phyloP scores from a whole-genome alignment of 1,140 invertebrate genomes.

The Ericerus pela region DNA sequence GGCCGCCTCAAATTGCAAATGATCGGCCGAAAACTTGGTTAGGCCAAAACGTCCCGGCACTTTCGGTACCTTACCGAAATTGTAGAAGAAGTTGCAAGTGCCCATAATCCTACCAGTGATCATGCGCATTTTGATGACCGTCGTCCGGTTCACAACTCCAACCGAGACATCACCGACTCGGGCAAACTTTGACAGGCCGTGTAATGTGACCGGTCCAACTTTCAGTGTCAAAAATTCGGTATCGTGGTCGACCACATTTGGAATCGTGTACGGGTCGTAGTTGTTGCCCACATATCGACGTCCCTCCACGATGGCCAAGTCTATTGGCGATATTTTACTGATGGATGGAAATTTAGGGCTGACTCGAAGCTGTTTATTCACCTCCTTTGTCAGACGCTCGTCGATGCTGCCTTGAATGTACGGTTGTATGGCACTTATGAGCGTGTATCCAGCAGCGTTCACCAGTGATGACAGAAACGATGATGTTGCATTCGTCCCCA shows the following conservation, averaged over 20 bases:
- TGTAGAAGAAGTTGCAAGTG: constrained; percentile 45
- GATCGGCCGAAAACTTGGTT: constrained; percentile 54
- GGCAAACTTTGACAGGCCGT: constrained; percentile 60
- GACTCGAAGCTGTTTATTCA: constrained; percentile 20
- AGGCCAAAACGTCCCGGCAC: constrained; percentile 16
- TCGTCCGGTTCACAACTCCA: constrained; percentile 47
- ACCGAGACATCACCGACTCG: constrained; percentile 60
- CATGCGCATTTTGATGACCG: constrained; percentile 48
- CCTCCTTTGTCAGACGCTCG: constrained; percentile 19
- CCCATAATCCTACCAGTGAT: constrained; percentile 62
- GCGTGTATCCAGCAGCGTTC: background rate
- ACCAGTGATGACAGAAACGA: background rate
- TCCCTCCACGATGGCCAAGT: constrained; percentile 56
- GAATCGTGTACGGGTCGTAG: constrained; percentile 50
- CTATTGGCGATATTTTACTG: constrained; percentile 61
- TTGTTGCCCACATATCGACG: constrained; percentile 47
- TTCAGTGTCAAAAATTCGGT: constrained; percentile 17
- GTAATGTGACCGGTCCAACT: constrained; percentile 1
- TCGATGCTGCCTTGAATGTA: constrained; percentile 49
- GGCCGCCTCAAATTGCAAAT: constrained; percentile 37
- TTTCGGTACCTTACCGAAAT: constrained; percentile 29
- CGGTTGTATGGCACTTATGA: constrained; percentile 38
- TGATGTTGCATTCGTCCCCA: background rate
- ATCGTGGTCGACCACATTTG: constrained; percentile 14
- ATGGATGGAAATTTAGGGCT: constrained; percentile 42